These are phyloP conservation scores for Poecilia velifera DNA, from an alignment of 2,797 vertebrate genomes.

Conservation along the genomic window DNA sequence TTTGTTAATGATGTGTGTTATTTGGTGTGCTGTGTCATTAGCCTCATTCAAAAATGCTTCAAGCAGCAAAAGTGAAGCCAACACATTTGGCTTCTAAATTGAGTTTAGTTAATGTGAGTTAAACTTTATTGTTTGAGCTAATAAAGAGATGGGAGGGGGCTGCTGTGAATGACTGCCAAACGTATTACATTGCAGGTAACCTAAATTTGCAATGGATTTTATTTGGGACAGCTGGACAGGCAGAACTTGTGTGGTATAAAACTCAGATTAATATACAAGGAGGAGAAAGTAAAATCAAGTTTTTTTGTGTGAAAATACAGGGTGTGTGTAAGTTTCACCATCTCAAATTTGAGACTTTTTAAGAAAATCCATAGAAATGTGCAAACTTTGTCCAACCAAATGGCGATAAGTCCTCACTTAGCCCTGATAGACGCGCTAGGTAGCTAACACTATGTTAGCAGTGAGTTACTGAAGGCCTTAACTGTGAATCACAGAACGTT, in stretches of 20 bases:
- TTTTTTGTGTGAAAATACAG: no score
- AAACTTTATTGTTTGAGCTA: slow-evolving; percentile 33
- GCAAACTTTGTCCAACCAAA: no score
- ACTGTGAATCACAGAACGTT: no score
- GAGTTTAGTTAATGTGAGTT: slow-evolving; percentile 43
- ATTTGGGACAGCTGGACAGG: not conserved
- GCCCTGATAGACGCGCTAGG: no score
- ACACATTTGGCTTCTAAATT: slow-evolving; percentile 53
- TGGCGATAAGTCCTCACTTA: no score
- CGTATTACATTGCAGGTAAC: not conserved
- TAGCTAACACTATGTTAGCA: no score
- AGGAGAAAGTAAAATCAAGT: not conserved
- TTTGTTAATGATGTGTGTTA: slow-evolving; percentile 79
- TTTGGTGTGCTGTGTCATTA: slow-evolving; percentile 74
- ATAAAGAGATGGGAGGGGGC: not conserved
- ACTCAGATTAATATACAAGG: not conserved
- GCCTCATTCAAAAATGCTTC: slow-evolving; percentile 69
- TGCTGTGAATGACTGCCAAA: not conserved
- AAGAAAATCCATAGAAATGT: no score
- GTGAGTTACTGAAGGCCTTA: no score
- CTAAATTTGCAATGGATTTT: not conserved
- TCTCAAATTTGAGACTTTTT: no score
- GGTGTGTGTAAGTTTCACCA: no score
- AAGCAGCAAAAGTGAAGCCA: slow-evolving; percentile 68
- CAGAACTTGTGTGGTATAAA: not conserved